Base-by-base conservation (phyloP, 2,113 vertebrate genomes). In the Oncorhynchus nerka region DNA sequence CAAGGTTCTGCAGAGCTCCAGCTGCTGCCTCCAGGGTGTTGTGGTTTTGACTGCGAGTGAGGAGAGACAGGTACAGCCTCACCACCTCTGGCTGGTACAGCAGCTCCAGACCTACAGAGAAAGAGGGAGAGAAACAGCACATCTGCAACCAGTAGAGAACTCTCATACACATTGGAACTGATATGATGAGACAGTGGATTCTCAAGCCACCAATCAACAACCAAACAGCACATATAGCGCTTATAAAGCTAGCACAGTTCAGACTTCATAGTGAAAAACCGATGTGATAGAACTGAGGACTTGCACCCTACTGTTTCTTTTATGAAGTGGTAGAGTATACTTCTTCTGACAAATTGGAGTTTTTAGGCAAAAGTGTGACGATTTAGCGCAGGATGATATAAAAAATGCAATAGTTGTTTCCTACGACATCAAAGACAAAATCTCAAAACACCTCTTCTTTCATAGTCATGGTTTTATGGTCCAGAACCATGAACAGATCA, bases 71-170 rank as follows among this genome's bases (percentile, higher is more conserved):
- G 89, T 99, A 99, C 62, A 99, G 94, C 64, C 97, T 91, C 49
- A 99, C 96, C 85, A 99, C 97, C 73, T 98, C 97, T 0, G 97
- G 97, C 90, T 99, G 97, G 89, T 99, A 99, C 76, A 99, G 88
- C 83, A 98, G 93, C 88, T 98, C 96, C 89, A 98, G 94, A 19
- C 97, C 97, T 99, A 84, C 16, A 75, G 69, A 81, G 4, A 85
- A 26, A 79, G 2, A 45, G 39, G 9, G 8, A 45, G 55, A 39
- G 15, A 68, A 28, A 68, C 24, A 30, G 28, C 13, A 32, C 15
- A 9, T 39, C 39, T 39, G 39, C 39, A 9, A 39, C 39, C 39
- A 39, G 39, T 39, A 34, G 65, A 67, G 26, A 67, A 67, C 24
- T 28, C 39, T 39, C 39, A 11, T 26, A 39, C 39, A 34, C 4